Evolutionary conservation across 2,888 invertebrate genomes (phyloP).

Genomic region (Hartigia nigra): DNA sequence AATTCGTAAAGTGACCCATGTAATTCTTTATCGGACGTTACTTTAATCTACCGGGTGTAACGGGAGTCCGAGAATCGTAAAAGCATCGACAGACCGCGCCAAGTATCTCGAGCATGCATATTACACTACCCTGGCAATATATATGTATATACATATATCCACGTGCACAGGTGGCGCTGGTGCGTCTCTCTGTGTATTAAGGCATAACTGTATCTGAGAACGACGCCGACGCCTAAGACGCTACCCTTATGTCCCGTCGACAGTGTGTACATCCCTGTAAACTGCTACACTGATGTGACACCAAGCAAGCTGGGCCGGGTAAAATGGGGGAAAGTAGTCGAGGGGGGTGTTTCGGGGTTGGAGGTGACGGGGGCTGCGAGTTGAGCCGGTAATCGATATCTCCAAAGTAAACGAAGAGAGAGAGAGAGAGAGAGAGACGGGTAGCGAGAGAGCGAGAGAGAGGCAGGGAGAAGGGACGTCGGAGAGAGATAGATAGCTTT

Average conservation of each 20-base stretch:
- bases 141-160: neutral
- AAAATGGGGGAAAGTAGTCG: constrained; percentile 24
- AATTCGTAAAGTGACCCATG: neutral
- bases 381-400: constrained; percentile 64
- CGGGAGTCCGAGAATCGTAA: neutral
- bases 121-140: neutral
- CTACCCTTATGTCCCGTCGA: constrained; percentile 33
- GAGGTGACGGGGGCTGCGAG: constrained; percentile 54
- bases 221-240: constrained; percentile 8
- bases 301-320: constrained; percentile 51
- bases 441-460: constrained; percentile 18
- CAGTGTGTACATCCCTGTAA: constrained; percentile 50
- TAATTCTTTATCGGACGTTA: neutral
- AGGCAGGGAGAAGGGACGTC: constrained; percentile 19
- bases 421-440: constrained; percentile 37
- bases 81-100: neutral
- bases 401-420: constrained; percentile 63
- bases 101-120: neutral
- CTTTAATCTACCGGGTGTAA: neutral
- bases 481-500: constrained; percentile 5
- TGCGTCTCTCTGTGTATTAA: neutral
- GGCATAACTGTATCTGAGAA: neutral
- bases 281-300: constrained; percentile 61
- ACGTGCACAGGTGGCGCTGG: neutral
- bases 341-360: constrained; percentile 32